Evolutionary conservation across 2,113 vertebrate genomes (phyloP), one percentile per base, ranked within the genome.

Genomic region (Calidris pygmaea): DNA sequence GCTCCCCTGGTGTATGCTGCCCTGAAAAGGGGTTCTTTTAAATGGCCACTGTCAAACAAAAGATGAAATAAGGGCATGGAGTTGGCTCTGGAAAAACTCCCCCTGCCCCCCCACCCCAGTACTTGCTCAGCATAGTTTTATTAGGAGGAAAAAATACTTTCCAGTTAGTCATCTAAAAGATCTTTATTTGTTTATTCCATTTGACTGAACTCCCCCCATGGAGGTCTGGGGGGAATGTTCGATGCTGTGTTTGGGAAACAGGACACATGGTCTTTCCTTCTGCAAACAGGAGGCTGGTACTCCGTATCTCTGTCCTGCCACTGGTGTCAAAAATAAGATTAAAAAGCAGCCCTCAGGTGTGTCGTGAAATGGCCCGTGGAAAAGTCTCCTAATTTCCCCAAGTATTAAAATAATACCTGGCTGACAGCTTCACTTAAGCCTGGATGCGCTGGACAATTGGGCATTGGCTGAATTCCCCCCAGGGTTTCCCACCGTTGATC

Each of bases 81-180:
- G 8, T 48, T 77, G 72, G 60, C 32, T 66, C 62, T 79, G 75
- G 56, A 79, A 83, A 89, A 34, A 70, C 58, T 55, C 39, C 60
- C 30, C 77, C 72, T 53, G 19, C 48, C 48, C 14, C 14, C 15
- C 50, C 87, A 21, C 47, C 66, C 32, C 70, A 52, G 81, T 74
- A 43, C 55, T 74, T 39, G 29, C 43, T 91, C 71, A 90, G 81
- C 72, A 23, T 94, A 47, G 93, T 95, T 96, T 96, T 94, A 83
- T 87, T 88, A 94, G 85, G 48, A 70, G 84, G 60, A 89, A 39
- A 39, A 35, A 95, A 95, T 89, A 91, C 39, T 96, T 97, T 84
- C 89, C 52, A 86, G 86, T 88, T 86, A 94, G 93, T 95, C 85
- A 92, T 71, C 91, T 95, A 41, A 82, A 96, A 87, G 35, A 22